Base-by-base conservation (phyloP, 2,113 vertebrate species). In the Scartelaos histophorus region DNA sequence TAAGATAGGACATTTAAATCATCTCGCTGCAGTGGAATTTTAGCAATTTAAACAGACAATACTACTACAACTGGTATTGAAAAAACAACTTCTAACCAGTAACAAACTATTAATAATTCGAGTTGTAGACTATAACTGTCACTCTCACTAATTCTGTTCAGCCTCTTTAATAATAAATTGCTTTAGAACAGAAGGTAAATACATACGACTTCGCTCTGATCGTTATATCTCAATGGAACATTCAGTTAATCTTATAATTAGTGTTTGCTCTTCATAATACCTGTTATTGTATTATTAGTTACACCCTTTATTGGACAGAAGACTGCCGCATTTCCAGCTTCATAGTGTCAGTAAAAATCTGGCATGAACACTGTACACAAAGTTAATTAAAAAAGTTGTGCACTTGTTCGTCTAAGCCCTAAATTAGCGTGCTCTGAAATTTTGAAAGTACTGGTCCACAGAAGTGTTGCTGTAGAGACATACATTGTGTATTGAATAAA, bases 401-500 rank as follows among this genome's bases (percentile, higher is more conserved):
- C 13, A 24, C 54, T 57, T 13, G 54, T 57, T 57, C 13, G 3
- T 57, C 12, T 57, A 13, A 24, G 12, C 11, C 29, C 54, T 13
- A 24, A 57, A 57, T 13, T 13, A 57, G 22, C 24, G 17, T 24
- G 12, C 21, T 57, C 54, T 29, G 13, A 60, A 17, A 56, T 57
- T 81, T 87, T 76, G 88, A 84, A 77, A 66, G 78, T 88, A 79
- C 86, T 72, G 72, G 57, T 66, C 22, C 29, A 82, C 46, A 88
- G 60, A 43, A 81, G 74, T 71, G 25, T 88, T 88, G 64, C 73
- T 66, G 66, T 72, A 89, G 87, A 87, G 54, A 22, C 7, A 67
- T 81, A 74, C 81, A 86, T 85, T 90, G 83, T 80, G 3, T 13
- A 15, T 62, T 67, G 67, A 73, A 69, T 53, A 82, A 92, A 92